Conservation (phyloP, 2,797 vertebrate species). For the Diglossa cyanea region DNA sequence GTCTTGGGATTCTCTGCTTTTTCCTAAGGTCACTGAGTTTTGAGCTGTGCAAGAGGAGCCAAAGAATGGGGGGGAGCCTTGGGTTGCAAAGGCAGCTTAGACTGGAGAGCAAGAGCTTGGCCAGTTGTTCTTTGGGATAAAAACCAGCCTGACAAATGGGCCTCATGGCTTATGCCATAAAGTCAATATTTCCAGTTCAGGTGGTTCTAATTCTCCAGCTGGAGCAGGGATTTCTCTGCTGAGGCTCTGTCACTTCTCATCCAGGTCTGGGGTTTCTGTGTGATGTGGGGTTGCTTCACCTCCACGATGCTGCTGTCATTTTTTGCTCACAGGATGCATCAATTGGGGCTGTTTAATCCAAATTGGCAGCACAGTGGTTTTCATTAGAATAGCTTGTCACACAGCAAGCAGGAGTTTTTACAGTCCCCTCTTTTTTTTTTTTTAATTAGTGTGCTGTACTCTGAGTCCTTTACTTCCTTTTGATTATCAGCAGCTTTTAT, state of each 20-base stretch:
- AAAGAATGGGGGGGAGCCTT: no score
- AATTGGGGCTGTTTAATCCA: background rate
- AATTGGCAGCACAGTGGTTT: background rate
- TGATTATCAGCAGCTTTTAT: background rate
- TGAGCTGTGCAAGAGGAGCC: background rate
- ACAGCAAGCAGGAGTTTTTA: background rate
- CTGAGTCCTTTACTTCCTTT: background rate
- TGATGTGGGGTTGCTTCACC: background rate
- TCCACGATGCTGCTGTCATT: background rate
- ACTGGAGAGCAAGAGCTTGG: background rate
- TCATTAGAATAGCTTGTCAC: background rate
- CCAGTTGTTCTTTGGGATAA: background rate
- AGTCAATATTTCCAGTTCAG: background rate
- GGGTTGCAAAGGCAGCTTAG: background rate
- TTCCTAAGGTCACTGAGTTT: rapidly evolving
- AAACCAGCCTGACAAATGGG: background rate
- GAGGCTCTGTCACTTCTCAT: background rate
- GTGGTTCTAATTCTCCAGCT: background rate
- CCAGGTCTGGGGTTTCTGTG: background rate
- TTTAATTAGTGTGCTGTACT: background rate
- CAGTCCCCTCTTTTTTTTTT: background rate
- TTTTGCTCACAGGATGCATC: background rate
- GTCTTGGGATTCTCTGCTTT: background rate
- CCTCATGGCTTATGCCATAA: background rate
- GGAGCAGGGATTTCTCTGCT: background rate